Percentiles rank a stretch among this genome's conserved stretches.
Evolutionary conservation across 2,113 vertebrate species (phyloP).

Genomic region (Benthochromis sp.): DNA sequence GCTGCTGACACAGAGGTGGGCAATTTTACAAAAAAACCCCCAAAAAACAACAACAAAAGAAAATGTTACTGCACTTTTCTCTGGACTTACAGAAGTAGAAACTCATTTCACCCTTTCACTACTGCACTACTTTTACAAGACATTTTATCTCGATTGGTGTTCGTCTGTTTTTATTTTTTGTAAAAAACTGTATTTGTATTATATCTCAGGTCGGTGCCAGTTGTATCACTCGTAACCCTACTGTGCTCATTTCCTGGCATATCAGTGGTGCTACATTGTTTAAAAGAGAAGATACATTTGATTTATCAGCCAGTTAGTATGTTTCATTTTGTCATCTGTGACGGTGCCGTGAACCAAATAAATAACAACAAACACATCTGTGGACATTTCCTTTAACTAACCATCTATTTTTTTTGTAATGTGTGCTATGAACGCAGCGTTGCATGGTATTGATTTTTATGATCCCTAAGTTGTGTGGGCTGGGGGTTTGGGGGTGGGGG

Average conservation of each 20-base stretch:
- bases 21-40: rapidly evolving
- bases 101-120: background rate
- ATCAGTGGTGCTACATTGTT: conserved; percentile 25
- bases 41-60: background rate
- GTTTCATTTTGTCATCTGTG: background rate
- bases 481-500: background rate
- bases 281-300: background rate
- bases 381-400: background rate
- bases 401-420: background rate
- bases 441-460: conserved; percentile 17
- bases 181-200: background rate
- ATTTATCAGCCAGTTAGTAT: background rate
- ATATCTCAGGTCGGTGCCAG: conserved; percentile 25
- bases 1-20: background rate
- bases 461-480: background rate
- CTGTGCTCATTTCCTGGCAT: background rate
- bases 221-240: background rate
- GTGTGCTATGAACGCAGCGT: background rate
- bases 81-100: background rate
- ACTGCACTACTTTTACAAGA: background rate
- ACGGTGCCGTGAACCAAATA: background rate
- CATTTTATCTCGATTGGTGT: background rate
- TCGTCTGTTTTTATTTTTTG: background rate
- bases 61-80: background rate
- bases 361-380: background rate